phyloP scores from a whole-genome alignment of 2,113 vertebrate genomes.

The Gavialis gangeticus region DNA sequence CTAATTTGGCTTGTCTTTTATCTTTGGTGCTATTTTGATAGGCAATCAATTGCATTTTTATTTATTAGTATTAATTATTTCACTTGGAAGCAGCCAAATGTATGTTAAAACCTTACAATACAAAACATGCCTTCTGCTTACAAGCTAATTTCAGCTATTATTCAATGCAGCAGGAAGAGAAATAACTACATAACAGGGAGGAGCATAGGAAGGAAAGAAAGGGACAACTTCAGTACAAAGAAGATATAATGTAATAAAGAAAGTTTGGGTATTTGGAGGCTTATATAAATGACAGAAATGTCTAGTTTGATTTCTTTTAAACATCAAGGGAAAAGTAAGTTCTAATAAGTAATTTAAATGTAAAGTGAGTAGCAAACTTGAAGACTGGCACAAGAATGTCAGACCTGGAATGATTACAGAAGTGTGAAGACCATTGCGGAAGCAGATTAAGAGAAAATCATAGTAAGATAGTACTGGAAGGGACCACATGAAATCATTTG shows the following conservation, averaged over 20 bases:
- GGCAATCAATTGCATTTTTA: neutral
- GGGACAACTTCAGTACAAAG: neutral
- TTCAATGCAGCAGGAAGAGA: neutral
- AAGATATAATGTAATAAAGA: neutral
- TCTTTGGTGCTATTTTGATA: neutral
- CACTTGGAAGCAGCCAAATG: neutral
- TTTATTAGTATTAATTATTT: neutral
- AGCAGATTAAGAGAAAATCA: neutral
- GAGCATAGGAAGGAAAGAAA: neutral
- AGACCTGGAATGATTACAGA: neutral
- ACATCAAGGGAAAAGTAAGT: neutral
- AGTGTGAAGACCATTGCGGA: neutral
- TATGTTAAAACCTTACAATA: neutral
- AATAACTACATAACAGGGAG: rapidly evolving
- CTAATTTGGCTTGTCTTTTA: no score
- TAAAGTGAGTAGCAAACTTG: neutral
- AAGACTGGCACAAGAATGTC: neutral
- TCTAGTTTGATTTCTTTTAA: neutral
- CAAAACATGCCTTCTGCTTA: neutral
- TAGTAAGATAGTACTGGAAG: no score
- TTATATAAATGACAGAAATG: neutral
- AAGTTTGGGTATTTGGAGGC: neutral
- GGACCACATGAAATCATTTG: no score
- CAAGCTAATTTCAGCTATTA: neutral
- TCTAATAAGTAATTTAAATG: neutral